These are phyloP conservation scores for Hypena proboscidalis DNA, from an alignment of 2,888 invertebrate species.

Conservation along the genomic window DNA sequence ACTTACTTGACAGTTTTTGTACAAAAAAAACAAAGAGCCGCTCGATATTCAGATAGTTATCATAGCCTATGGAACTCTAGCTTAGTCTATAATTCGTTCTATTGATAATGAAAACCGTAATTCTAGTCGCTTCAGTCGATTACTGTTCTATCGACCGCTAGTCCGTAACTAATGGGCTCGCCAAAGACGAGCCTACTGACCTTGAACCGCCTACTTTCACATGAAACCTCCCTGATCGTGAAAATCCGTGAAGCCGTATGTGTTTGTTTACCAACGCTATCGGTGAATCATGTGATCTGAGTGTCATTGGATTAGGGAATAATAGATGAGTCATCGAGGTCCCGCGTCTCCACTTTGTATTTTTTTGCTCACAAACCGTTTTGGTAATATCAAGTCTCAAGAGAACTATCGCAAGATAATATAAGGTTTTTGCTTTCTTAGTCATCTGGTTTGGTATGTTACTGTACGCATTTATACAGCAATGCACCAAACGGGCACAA, in stretches of 20 bases:
- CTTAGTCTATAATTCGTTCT: too few relatives aligned
- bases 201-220: constrained; percentile 67
- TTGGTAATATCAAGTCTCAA: too few relatives aligned
- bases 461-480: too few relatives aligned
- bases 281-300: constrained; percentile 4
- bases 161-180: constrained; percentile 49
- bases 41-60: too few relatives aligned
- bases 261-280: constrained; percentile 23
- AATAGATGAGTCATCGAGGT: not conserved
- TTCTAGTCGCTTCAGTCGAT: constrained; percentile 25
- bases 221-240: constrained; percentile 44
- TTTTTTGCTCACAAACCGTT: too few relatives aligned
- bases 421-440: too few relatives aligned
- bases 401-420: too few relatives aligned
- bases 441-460: too few relatives aligned
- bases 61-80: too few relatives aligned
- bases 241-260: constrained; percentile 13
- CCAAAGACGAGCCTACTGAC: constrained; percentile 52
- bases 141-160: constrained; percentile 62
- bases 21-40: too few relatives aligned
- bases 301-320: not conserved
- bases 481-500: too few relatives aligned
- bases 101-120: constrained; percentile 12
- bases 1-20: too few relatives aligned
- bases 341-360: not conserved